Base-by-base conservation (phyloP, 1,140 invertebrate genomes). In the Holcopasites calliopsidis region DNA sequence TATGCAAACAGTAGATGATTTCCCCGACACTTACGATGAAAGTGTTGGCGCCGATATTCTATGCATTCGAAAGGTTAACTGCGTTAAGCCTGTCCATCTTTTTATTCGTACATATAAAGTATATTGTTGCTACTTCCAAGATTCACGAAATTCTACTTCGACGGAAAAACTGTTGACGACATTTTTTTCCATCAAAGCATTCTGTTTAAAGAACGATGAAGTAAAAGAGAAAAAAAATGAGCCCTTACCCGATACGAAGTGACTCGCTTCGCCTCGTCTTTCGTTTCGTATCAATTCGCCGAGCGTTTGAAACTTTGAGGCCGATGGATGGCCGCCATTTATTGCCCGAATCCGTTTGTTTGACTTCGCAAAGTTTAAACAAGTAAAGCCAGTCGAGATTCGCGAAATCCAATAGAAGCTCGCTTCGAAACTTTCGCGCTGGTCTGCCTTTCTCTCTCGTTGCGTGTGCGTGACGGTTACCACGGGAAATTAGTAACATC, bases 311-410 rank as follows among this genome's bases (percentile, higher is more conserved):
- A 72, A 72, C 44, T 72, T 72, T 40, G 40, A 72, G 52, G 35
- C 52, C 54, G 42, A 74, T 58, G 54, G 60, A 65, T 60, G 58
- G 54, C 28, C n/a, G 49, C 28, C 47, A 50, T 75, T 75, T 54
- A 68, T 49, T 55, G 21, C 50, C 49, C 11, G 21, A 62, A 50
- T 21, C 40, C 23, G 61, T 61, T 69, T 76, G 64, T 66, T 70
- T 64, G 42, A 50, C 60, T 64, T 58, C 1, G 16, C 10, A 42
- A 70, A 64, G 50, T 77, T 68, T 68, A 78, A 78, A 75, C 44
- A 62, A 61, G 31, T 52, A 44, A 38, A 68, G 18, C 54, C 47
- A 44, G 62, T 68, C 23, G 54, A 26, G 50, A 54, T 65, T 54
- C 31, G 35, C 5, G 31, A 60, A 26, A 66, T 62, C 31, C 38